These are phyloP conservation scores for Batillaria attramentaria DNA, from an alignment of 1,140 invertebrate genomes.

Conservation along the genomic window DNA sequence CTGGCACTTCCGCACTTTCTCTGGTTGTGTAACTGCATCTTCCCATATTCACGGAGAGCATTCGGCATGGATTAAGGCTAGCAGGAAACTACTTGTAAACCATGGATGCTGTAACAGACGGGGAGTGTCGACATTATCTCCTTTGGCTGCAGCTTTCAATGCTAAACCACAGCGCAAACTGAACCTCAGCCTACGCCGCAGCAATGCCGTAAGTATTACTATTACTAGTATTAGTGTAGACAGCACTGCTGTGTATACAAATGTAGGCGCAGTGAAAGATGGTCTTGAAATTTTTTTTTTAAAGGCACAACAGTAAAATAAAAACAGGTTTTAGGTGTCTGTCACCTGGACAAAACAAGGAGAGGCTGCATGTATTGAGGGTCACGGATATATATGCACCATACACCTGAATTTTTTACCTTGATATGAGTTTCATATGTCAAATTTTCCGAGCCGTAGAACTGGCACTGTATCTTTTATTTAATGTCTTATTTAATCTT, in stretches of 20 bases:
- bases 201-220: slow-evolving; percentile 74
- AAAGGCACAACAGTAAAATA: not conserved
- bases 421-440: not conserved
- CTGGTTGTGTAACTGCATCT: not conserved
- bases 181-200: slow-evolving; percentile 75
- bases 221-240: not conserved
- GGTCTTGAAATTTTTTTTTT: not conserved
- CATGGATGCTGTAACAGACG: not conserved
- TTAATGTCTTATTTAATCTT: not conserved
- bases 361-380: not conserved
- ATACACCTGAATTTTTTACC: not conserved
- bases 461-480: not conserved
- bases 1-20: not conserved
- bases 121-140: slow-evolving; percentile 71
- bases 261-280: not conserved
- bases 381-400: not conserved
- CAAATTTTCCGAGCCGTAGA: too few relatives aligned
- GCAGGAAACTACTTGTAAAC: not conserved
- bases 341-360: not conserved
- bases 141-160: slow-evolving; percentile 82
- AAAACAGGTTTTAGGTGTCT: not conserved
- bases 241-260: too few relatives aligned
- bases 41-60: too few relatives aligned
- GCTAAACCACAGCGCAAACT: slow-evolving; percentile 76
- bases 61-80: not conserved